These are phyloP conservation scores for Monopterus albus DNA, from an alignment of 2,113 vertebrate genomes.

Conservation along the genomic window DNA sequence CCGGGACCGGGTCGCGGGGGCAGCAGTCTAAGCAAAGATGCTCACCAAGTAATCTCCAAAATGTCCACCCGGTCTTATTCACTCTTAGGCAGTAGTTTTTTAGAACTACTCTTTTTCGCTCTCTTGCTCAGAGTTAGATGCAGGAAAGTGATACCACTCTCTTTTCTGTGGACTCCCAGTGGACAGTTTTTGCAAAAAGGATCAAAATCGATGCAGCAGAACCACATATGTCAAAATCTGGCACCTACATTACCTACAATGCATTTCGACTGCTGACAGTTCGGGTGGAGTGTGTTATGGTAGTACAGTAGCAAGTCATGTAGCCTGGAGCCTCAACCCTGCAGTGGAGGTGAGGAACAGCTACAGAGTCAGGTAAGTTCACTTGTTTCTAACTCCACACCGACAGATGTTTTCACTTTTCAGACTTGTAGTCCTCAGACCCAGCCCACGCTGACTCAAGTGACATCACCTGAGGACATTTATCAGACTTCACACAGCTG, in stretches of 20 bases:
- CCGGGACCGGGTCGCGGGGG: too few species aligned
- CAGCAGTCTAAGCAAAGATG: too few species aligned
- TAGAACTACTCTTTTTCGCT: background rate
- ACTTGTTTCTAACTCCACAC: too few species aligned
- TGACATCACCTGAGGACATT: background rate
- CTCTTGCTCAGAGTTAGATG: background rate
- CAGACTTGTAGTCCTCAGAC: too few species aligned
- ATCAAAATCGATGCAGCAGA: too few species aligned
- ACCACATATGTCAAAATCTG: too few species aligned
- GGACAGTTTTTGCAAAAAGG: too few species aligned
- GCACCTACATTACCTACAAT: conserved; percentile 6
- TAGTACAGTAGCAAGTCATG: background rate
- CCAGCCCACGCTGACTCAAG: too few species aligned
- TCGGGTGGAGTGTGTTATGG: too few species aligned
- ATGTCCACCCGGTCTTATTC: background rate
- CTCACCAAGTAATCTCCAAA: background rate
- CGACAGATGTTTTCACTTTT: too few species aligned
- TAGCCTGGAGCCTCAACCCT: background rate
- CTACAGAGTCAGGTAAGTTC: background rate
- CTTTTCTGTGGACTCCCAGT: background rate
- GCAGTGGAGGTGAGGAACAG: conserved; percentile 7
- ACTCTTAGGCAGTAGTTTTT: too few species aligned
- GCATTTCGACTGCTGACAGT: background rate
- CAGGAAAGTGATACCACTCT: background rate
- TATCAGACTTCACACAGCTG: background rate